Conservation (phyloP, 2,113 vertebrate species). For the Oreochromis spilurus region DNA sequence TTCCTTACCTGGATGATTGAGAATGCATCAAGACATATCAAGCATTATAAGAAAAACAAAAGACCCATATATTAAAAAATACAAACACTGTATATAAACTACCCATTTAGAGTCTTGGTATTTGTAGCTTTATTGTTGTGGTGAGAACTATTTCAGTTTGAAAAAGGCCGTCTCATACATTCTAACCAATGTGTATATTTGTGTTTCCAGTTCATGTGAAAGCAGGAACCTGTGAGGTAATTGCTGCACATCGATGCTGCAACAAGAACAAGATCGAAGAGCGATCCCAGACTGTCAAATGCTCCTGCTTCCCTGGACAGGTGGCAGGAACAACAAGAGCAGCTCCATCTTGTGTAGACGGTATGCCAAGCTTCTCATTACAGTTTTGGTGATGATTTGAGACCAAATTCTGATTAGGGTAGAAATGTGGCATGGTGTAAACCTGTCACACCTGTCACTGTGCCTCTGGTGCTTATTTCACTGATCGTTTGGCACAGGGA, state of each 20-base stretch:
- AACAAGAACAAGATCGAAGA: conserved; percentile 97
- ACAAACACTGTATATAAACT: not conserved
- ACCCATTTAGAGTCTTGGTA: not conserved
- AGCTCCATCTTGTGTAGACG: conserved; percentile 94
- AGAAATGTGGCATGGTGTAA: not conserved
- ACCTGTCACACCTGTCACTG: conserved; percentile 33
- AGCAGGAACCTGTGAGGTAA: conserved; percentile 93
- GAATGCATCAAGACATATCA: not conserved
- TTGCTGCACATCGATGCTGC: conserved; percentile 94
- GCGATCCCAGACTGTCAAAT: conserved; percentile 95
- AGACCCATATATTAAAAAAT: not conserved
- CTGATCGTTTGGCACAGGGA: not conserved
- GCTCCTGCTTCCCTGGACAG: conserved; percentile 94
- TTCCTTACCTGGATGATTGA: not conserved
- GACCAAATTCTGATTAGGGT: not conserved
- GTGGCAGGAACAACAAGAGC: conserved; percentile 93
- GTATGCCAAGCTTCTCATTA: conserved; percentile 69
- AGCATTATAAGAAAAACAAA: not conserved
- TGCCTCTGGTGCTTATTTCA: not conserved
- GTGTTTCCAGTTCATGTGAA: conserved; percentile 80
- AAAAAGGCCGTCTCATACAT: not conserved
- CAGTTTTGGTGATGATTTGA: conserved; percentile 12
- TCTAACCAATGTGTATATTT: not conserved
- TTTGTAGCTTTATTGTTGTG: not conserved
- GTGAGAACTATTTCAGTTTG: not conserved